Conservation (phyloP, 1,140 invertebrate genomes). For the Aphaenogaster ashmeadi region DNA sequence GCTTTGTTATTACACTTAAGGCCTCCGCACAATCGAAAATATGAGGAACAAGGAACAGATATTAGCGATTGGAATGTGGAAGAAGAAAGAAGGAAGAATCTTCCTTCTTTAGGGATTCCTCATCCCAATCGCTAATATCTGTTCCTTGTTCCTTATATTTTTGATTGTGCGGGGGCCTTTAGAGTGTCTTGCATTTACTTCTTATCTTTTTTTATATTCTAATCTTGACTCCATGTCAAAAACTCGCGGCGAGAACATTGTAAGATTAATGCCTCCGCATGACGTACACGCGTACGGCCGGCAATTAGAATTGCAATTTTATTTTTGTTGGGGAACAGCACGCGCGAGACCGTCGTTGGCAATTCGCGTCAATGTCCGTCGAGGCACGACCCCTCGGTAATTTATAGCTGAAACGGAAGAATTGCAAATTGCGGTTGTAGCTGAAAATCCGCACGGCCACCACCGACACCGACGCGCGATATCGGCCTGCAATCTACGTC, state of each 20-base stretch:
- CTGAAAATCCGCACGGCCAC: slow-evolving; percentile 24
- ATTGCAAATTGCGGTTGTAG: slow-evolving; percentile 43
- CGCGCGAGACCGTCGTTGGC: slow-evolving; percentile 27
- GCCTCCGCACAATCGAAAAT: too few species aligned
- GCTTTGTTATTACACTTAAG: neutral
- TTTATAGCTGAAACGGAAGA: slow-evolving; percentile 45
- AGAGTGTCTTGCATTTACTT: neutral
- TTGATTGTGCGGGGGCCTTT: too few species aligned
- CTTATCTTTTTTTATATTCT: neutral
- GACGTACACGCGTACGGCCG: neutral
- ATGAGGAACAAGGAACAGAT: too few species aligned
- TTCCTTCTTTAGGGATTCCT: too few species aligned
- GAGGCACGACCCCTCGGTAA: slow-evolving; percentile 20
- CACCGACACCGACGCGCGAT: slow-evolving; percentile 7
- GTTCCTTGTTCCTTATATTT: too few species aligned
- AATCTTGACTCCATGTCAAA: neutral
- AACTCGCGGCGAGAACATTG: neutral
- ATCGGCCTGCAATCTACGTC: slow-evolving; percentile 28
- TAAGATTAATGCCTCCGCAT: slow-evolving; percentile 41
- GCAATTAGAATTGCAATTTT: slow-evolving; percentile 58
- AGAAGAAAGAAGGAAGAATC: too few species aligned
- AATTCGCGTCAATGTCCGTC: slow-evolving; percentile 47
- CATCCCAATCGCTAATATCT: too few species aligned
- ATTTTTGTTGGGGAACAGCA: slow-evolving; percentile 1
- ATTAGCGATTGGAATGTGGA: too few species aligned